Base-by-base conservation (phyloP, 1,140 invertebrate species). In the Drosophila navojoa region DNA sequence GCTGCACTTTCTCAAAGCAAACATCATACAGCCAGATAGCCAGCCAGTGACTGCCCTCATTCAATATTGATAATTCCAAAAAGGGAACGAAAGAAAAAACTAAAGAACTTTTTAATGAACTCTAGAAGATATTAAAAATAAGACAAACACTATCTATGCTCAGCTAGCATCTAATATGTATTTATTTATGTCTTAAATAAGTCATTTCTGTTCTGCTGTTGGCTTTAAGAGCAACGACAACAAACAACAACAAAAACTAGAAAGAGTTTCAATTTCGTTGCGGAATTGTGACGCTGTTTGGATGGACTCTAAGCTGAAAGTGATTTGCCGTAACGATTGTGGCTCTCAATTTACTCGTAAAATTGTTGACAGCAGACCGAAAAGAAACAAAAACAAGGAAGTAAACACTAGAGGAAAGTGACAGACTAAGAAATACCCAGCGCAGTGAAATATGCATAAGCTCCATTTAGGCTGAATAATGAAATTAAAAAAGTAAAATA, bases 271-370 rank as follows among this genome's bases (percentile, higher is more conserved):
- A 61, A 61, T 67, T 50, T 52, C 27, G 42, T 25, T 64, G 29
- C 10, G 27, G 22, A 11, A 58, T 58, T 29, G 40, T 58, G 57
- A 63, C 49, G 59, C 42, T 55, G 22, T 59, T 49, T 49, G 29
- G 47, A 58, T 73, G 32, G 64, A 68, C 71, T 66, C 72, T 84
- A 71, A 80, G 66, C 71, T 62, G 29, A 85, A 85, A 85, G 77
- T 77, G 81, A 84, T 84, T 85, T 84, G 77, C 59, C 64, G 68
- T 85, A 80, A 77, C 80, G 81, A 80, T 82, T 82, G 79, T 80
- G 72, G 81, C 77, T 77, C 80, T 71, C 80, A 60, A 79, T 79
- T 78, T 75, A 72, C 76, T 84, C 81, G 81, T 85, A 86, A 85
- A 85, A 84, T 62, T 63, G 80, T 70, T 84, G 81, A 71, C 76